Base-by-base conservation (phyloP, 2,888 invertebrate genomes). In the Drosophila anceps region DNA sequence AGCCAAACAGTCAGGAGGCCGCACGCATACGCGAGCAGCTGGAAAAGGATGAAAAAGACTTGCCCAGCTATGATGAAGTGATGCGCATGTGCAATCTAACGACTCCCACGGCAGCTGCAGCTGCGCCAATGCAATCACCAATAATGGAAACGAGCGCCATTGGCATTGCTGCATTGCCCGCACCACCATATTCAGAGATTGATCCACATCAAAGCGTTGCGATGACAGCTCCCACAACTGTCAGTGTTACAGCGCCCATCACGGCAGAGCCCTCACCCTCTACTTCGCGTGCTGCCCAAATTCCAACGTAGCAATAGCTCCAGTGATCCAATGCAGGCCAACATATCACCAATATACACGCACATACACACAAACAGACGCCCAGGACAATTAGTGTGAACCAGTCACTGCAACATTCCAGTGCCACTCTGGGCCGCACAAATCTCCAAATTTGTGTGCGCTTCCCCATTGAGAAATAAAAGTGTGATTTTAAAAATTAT, bases 1-100 rank as follows among this genome's bases (percentile, higher is more conserved):
- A 91, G 55, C 84, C 91, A 4, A 90, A 81, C 41, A 82, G 86
- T 44, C 83, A 77, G 20, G 91, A 91, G 53, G 86, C 91, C 2
- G 84, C 85, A 20, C 84, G 91, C 51, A 87, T 91, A 43, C 86
- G 90, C 15, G 86, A 89, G 15, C 91, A 90, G 66, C 73, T 90
- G 35, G 89, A 88, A 18, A 92, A 92, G 65, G 91, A 91, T 66
- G 92, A 92, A 20, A 92, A 91, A 61, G 92, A 92, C 18, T 78
- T 92, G 71, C 92, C 92, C 41, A 87, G 87, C 64, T 92, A 92
- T 53, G 92, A 92, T 35, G 92, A 92, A 51, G 92, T 92, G n/a
- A 91, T 92, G 79, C 91, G 89, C 24, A 90, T 92, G 86, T 90
- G 91, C 37, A 78, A 81, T 51, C 59, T 88, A 4, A 76, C 82